Conservation (phyloP, 1,140 invertebrate genomes). For the Pseudobourletiella spinata region DNA sequence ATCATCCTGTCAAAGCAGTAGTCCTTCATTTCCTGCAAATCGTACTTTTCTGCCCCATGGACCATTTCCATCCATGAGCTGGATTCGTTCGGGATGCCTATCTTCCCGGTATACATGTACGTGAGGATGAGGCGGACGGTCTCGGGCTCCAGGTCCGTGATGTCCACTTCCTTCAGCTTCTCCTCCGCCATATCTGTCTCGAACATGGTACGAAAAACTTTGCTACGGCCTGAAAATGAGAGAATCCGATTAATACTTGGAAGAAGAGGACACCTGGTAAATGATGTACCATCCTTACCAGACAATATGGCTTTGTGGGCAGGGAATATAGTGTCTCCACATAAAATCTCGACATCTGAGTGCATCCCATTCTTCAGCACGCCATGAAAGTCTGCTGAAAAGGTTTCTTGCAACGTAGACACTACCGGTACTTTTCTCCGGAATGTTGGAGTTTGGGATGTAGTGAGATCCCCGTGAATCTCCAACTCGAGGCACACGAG, state of each 20-base stretch:
- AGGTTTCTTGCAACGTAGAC: neutral
- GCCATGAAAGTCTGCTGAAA: neutral
- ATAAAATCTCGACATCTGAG: neutral
- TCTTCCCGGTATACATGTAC: slow-evolving; percentile 17
- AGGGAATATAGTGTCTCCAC: neutral
- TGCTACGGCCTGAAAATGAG: neutral
- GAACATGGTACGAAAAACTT: slow-evolving; percentile 12
- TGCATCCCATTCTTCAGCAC: neutral
- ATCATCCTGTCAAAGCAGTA: slow-evolving; percentile 8
- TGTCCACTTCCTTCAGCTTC: neutral
- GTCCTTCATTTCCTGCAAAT: slow-evolving; percentile 6
- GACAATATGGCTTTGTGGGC: neutral
- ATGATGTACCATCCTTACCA: neutral
- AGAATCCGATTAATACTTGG: neutral
- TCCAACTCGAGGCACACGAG: neutral
- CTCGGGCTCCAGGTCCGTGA: slow-evolving; percentile 10
- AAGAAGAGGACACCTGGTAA: neutral
- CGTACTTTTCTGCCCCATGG: slow-evolving; percentile 14
- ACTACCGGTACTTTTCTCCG: neutral
- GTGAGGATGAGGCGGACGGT: slow-evolving; percentile 7
- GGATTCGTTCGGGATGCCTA: neutral
- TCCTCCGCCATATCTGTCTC: slow-evolving; percentile 6
- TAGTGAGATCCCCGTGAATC: neutral
- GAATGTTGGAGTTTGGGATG: neutral
- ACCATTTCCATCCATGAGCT: neutral